Evolutionary conservation across 2,113 vertebrate species (phyloP).

Genomic region (Falco punctatus): DNA sequence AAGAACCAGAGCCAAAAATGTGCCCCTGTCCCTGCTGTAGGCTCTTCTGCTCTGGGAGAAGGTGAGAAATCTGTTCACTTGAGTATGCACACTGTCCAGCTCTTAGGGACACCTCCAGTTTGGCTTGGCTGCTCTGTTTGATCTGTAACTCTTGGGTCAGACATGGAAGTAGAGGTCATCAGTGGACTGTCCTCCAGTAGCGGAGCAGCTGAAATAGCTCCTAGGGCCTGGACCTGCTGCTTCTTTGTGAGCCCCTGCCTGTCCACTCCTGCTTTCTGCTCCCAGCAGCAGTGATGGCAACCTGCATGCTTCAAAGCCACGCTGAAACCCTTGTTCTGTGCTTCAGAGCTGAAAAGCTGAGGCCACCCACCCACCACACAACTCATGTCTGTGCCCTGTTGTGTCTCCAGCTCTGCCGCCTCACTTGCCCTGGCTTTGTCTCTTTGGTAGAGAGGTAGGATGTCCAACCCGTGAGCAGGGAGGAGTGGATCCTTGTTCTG

Average conservation of each 20-base stretch:
- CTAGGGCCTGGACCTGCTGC: not conserved
- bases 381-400: too few relatives aligned
- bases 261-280: not conserved
- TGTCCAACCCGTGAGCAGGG: not conserved
- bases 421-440: not conserved
- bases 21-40: not conserved
- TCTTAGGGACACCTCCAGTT: not conserved
- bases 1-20: not conserved
- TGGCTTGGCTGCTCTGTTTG: not conserved
- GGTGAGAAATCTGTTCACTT: not conserved
- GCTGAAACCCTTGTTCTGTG: not conserved
- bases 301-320: not conserved
- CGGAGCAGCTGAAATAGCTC: not conserved
- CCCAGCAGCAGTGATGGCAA: not conserved
- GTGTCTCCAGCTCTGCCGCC: not conserved
- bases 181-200: not conserved
- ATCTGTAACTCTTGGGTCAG: not conserved
- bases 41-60: not conserved
- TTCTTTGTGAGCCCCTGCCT: not conserved
- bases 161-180: not conserved
- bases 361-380: not conserved
- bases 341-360: not conserved
- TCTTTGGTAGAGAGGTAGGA: not conserved
- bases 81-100: not conserved
- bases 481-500: not conserved